phyloP scores from a whole-genome alignment of 1,140 invertebrate genomes.

The Drosophila kanapiae region DNA sequence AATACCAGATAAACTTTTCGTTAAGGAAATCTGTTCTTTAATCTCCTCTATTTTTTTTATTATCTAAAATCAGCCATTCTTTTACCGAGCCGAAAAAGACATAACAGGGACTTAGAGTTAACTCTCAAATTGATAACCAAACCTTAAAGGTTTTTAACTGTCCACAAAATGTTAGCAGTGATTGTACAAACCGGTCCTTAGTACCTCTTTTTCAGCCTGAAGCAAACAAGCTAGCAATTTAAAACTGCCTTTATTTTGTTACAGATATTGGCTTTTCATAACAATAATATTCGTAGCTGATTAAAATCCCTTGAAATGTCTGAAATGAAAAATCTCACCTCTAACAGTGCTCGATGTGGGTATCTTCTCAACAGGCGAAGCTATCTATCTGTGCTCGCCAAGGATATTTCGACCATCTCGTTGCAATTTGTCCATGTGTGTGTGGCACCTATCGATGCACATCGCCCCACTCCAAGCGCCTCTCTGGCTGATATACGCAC shows the following conservation, averaged over 20 bases:
- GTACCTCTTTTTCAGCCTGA: too few species aligned
- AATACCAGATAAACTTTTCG: too few species aligned
- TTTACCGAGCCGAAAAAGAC: too few species aligned
- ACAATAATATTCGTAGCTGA: slow-evolving; percentile 2
- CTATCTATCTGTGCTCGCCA: slow-evolving; percentile 43
- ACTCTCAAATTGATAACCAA: too few species aligned
- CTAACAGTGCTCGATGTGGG: slow-evolving; percentile 4
- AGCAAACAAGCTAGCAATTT: neutral
- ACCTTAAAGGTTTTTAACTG: too few species aligned
- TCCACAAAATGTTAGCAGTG: too few species aligned
- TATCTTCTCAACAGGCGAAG: slow-evolving; percentile 14
- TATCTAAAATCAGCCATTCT: too few species aligned
- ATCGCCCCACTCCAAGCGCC: slow-evolving; percentile 17
- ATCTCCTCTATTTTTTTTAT: too few species aligned
- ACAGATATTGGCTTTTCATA: neutral
- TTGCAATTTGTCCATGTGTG: slow-evolving; percentile 72
- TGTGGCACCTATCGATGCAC: slow-evolving; percentile 10
- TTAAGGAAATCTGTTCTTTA: too few species aligned
- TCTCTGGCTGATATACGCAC: slow-evolving; percentile 43
- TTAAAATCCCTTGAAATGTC: slow-evolving; percentile 27
- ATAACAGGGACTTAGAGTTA: too few species aligned
- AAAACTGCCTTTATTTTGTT: neutral
- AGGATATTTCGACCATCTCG: slow-evolving; percentile 58
- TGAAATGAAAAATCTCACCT: neutral
- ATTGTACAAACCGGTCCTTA: too few species aligned